phyloP scores from a whole-genome alignment of 2,888 invertebrate genomes.

The Phymatocera aterrima region DNA sequence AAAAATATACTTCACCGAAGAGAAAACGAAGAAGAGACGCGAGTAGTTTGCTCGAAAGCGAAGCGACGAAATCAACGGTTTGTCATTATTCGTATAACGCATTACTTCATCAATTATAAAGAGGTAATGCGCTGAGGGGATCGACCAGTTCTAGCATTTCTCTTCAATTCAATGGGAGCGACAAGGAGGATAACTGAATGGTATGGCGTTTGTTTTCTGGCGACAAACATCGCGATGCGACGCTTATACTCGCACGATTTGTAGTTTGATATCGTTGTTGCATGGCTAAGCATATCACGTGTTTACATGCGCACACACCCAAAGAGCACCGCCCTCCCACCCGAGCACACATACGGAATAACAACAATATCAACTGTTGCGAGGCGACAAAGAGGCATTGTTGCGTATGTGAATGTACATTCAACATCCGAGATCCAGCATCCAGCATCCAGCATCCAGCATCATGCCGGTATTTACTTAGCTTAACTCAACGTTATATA shows the following conservation, averaged over 20 bases:
- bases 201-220: not conserved
- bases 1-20: not conserved
- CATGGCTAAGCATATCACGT: constrained; percentile 61
- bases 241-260: constrained; percentile 29
- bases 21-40: not conserved
- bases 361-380: constrained; percentile 46
- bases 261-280: constrained; percentile 58
- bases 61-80: not conserved
- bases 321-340: not conserved
- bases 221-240: constrained; percentile 42
- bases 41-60: not conserved
- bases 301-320: constrained; percentile 57
- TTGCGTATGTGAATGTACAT: constrained; percentile 54
- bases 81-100: too few species aligned
- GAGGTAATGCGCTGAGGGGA: not conserved
- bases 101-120: too few species aligned
- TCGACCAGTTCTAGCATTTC: not conserved
- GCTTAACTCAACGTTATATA: constrained; percentile 67
- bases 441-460: constrained; percentile 60
- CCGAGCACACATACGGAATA: constrained; percentile 9
- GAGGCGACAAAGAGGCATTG: constrained; percentile 68
- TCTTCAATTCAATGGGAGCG: not conserved
- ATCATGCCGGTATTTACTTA: constrained; percentile 64
- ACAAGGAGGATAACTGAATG: not conserved
- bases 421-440: too few species aligned